Evolutionary conservation across 2,113 vertebrate species (phyloP).

Genomic region (Macheiramphus alcinus): DNA sequence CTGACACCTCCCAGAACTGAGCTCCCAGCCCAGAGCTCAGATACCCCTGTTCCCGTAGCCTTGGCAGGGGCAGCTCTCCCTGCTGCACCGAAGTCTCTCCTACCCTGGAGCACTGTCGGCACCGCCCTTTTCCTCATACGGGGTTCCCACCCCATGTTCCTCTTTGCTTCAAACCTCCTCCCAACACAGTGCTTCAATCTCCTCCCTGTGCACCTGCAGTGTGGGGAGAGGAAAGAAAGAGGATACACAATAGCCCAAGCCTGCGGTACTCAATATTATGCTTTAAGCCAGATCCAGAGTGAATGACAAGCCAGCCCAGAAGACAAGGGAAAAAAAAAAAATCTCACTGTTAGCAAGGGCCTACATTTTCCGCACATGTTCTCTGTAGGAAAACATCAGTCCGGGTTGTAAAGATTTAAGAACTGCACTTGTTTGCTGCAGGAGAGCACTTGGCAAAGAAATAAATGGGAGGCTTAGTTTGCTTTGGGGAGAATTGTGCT

Average conservation of each 20-base stretch:
- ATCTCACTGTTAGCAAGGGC: neutral
- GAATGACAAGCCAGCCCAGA: neutral
- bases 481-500: neutral
- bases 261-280: neutral
- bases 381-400: neutral
- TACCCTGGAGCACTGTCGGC: rapidly evolving
- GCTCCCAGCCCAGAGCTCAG: neutral
- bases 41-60: neutral
- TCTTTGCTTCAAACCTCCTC: neutral
- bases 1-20: neutral
- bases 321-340: neutral
- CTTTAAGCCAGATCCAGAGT: neutral
- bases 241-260: neutral
- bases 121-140: neutral
- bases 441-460: neutral
- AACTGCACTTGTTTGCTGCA: conserved; percentile 12
- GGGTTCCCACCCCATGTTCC: neutral
- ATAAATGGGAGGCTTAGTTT: conserved; percentile 1
- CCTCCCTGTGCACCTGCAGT: neutral
- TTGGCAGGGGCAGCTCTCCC: rapidly evolving
- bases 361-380: neutral
- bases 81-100: neutral
- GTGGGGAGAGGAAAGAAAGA: neutral
- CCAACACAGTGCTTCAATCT: neutral
- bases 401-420: neutral